These are phyloP conservation scores for Ariopsis seemanni DNA, from an alignment of 2,113 vertebrate species.

Conservation along the genomic window DNA sequence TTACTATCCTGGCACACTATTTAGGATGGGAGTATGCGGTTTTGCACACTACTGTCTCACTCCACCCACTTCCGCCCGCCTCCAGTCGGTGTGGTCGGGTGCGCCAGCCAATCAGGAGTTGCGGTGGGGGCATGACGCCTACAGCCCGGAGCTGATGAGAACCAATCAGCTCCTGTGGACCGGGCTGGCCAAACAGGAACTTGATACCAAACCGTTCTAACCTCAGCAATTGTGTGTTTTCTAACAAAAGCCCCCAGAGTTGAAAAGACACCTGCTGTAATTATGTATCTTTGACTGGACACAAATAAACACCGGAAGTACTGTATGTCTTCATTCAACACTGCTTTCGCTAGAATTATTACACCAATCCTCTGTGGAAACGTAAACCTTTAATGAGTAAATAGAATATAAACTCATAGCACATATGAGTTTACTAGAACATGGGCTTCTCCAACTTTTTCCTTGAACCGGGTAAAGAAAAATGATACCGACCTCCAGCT, in stretches of 20 bases:
- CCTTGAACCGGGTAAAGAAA: not conserved
- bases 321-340: not conserved
- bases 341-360: not conserved
- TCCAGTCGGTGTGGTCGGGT: conserved; percentile 36
- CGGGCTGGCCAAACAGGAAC: conserved; percentile 51
- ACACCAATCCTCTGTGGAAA: not conserved
- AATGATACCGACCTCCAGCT: too few relatives aligned
- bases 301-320: conserved; percentile 6
- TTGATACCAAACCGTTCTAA: conserved; percentile 63
- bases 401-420: not conserved
- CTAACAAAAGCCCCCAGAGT: conserved; percentile 27
- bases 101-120: conserved; percentile 66
- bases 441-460: not conserved
- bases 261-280: conserved; percentile 19
- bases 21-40: not conserved
- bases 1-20: not conserved
- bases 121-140: conserved; percentile 26
- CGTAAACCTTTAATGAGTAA: not conserved
- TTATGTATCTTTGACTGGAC: not conserved
- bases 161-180: conserved; percentile 53
- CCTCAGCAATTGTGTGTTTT: conserved; percentile 49
- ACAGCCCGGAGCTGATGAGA: not conserved
- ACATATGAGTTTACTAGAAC: not conserved
- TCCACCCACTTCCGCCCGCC: conserved; percentile 51
- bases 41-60: not conserved